phyloP scores from a whole-genome alignment of 2,888 invertebrate genomes.

The Metallyticus violacea region DNA sequence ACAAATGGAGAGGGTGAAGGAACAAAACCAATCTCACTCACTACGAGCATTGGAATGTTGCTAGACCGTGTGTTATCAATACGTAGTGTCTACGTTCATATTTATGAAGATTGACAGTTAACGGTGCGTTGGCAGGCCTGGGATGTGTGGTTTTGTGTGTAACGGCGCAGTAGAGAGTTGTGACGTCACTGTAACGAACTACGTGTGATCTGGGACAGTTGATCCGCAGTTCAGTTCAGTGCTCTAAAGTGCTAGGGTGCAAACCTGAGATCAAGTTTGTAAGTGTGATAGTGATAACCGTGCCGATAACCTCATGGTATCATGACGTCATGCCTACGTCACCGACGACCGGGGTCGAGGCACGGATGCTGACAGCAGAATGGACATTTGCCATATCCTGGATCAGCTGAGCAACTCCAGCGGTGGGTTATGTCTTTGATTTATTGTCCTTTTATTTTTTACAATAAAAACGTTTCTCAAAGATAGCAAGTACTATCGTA shows the following conservation, averaged over 20 bases:
- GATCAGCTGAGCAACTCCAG: neutral
- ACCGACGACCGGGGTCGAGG: neutral
- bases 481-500: too few relatives aligned
- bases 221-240: neutral
- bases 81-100: too few relatives aligned
- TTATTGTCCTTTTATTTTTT: neutral
- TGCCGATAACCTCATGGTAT: neutral
- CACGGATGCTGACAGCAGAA: neutral
- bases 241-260: neutral
- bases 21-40: too few relatives aligned
- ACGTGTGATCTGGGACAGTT: neutral
- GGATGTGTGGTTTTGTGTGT: neutral
- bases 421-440: neutral
- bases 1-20: too few relatives aligned
- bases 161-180: neutral
- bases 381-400: neutral
- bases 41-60: too few relatives aligned
- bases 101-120: neutral
- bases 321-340: neutral
- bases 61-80: too few relatives aligned
- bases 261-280: too few relatives aligned
- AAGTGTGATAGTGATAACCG: neutral
- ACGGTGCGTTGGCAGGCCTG: neutral
- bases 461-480: too few relatives aligned
- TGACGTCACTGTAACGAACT: neutral